phyloP scores from a whole-genome alignment of 2,888 invertebrate genomes.

The Neoscelio sp. region DNA sequence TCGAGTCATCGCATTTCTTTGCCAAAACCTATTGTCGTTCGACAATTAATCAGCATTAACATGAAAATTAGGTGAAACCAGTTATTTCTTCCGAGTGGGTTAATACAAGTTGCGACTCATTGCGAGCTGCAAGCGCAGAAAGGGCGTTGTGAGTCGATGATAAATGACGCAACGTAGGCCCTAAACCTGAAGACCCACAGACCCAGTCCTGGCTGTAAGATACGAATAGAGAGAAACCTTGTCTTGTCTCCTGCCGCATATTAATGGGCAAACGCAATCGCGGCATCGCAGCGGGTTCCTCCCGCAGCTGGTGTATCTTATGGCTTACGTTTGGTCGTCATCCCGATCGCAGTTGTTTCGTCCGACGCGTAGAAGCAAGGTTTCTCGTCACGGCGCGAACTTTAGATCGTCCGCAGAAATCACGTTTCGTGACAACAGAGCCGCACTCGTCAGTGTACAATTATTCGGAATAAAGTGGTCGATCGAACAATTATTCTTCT shows the following conservation, averaged over 20 bases:
- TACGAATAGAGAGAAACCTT: slow-evolving; percentile 75
- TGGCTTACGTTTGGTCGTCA: slow-evolving; percentile 62
- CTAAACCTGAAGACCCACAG: slow-evolving; percentile 79
- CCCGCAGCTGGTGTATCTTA: slow-evolving; percentile 75
- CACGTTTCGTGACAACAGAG: not conserved
- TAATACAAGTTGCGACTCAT: slow-evolving; percentile 40
- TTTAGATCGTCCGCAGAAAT: not conserved
- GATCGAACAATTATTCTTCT: not conserved
- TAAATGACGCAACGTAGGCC: slow-evolving; percentile 80
- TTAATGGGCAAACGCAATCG: slow-evolving; percentile 82
- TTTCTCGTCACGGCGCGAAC: slow-evolving; percentile 68
- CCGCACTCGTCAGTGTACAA: not conserved
- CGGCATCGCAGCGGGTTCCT: slow-evolving; percentile 81
- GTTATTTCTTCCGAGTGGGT: slow-evolving; percentile 14
- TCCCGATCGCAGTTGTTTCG: slow-evolving; percentile 75
- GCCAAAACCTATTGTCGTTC: slow-evolving; percentile 5
- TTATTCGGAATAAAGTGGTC: slow-evolving; percentile 6
- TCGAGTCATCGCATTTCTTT: not conserved
- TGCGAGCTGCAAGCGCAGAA: slow-evolving; percentile 28
- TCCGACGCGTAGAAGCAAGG: slow-evolving; percentile 77
- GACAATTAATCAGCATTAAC: slow-evolving; percentile 20
- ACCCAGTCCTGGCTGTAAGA: slow-evolving; percentile 75
- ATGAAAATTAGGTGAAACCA: slow-evolving; percentile 6
- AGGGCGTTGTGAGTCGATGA: slow-evolving; percentile 73
- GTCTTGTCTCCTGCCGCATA: slow-evolving; percentile 80